Base-by-base conservation (phyloP, 2,888 invertebrate genomes). In the Drosophila eohydei region DNA sequence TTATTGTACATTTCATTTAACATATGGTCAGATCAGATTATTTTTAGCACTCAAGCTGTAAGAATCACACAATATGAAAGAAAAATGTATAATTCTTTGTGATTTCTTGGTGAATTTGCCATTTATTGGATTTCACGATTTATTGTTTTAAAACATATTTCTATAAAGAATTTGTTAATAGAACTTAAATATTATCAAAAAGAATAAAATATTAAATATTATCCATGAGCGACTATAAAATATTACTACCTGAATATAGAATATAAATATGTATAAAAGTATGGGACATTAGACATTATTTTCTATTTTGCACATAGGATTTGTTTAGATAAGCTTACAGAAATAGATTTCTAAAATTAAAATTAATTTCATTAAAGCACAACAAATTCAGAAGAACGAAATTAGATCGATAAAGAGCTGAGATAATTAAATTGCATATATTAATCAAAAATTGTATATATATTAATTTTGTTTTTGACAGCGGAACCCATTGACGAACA, bases 401-500 rank as follows among this genome's bases (percentile, higher is more conserved):
- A 60, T 36, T 44, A 46, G 60, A 46, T 64, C 40, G 58, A 51
- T 68, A 52, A 59, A 62, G 21, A 70, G 43, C 59, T 57, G 8
- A 41, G 38, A 59, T 57, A 14, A 55, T 40, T 21, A 21, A 38
- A 46, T 40, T 61, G 8, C 3, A 60, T 26, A 57, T 44, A 55
- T 46, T 46, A 61, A 57, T 64, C 6, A 21, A 44, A 40, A 9
- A 26, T 44, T 16, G 7, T 21, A 55, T 41, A 40, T 46, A 14
- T 52, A 21, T 46, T 26, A 9, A 44, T 50, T 62, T 70, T 26
- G 4, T 14, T 36, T 55, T 50, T 63, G n/a, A 26, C 54, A 89
- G 89, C 89, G 70, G 89, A 89, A 70, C 89, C 90, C 12, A 78
- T 81, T 52, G 89, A 89, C 32, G 89, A 89, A 57, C 76, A 83